Conservation (phyloP, 2,113 vertebrate genomes). For the Synchiropus splendidus region DNA sequence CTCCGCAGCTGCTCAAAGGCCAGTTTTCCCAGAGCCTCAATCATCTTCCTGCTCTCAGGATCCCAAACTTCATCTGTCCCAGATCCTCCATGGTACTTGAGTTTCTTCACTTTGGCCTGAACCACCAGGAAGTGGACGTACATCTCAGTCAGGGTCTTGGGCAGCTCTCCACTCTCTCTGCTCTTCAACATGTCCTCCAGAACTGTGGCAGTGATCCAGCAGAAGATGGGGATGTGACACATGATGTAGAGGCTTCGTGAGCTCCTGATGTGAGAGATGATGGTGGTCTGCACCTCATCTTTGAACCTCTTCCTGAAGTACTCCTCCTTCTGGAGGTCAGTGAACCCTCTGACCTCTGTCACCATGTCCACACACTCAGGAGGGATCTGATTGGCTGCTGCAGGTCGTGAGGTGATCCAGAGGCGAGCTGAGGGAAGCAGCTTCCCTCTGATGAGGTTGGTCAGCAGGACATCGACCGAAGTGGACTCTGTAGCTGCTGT, state of each 20-base stretch:
- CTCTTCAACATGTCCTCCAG: background rate
- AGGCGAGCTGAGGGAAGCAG: slow-evolving; percentile 2
- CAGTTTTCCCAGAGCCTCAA: background rate
- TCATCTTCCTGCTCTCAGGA: background rate
- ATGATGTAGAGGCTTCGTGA: slow-evolving; percentile 1
- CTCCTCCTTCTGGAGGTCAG: background rate
- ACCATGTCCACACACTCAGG: background rate
- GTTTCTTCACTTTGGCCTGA: background rate
- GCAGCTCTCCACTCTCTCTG: background rate
- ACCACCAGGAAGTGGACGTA: background rate
- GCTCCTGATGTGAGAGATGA: background rate
- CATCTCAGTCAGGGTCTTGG: slow-evolving; percentile 1
- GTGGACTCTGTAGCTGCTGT: background rate
- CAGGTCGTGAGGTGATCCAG: slow-evolving; percentile 1
- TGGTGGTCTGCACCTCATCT: background rate
- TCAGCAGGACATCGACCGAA: background rate
- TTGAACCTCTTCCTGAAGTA: background rate
- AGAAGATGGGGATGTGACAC: slow-evolving; percentile 5
- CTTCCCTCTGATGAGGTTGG: background rate
- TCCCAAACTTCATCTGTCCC: too few species aligned
- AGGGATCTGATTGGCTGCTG: background rate
- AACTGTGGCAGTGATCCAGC: slow-evolving; percentile 1
- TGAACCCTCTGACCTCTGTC: slow-evolving; percentile 2
- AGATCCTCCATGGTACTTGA: too few species aligned
- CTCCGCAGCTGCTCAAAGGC: background rate